Evolutionary conservation across 2,113 vertebrate genomes (phyloP), one percentile per base, ranked within the genome.

Genomic region (Diadophis punctatus): DNA sequence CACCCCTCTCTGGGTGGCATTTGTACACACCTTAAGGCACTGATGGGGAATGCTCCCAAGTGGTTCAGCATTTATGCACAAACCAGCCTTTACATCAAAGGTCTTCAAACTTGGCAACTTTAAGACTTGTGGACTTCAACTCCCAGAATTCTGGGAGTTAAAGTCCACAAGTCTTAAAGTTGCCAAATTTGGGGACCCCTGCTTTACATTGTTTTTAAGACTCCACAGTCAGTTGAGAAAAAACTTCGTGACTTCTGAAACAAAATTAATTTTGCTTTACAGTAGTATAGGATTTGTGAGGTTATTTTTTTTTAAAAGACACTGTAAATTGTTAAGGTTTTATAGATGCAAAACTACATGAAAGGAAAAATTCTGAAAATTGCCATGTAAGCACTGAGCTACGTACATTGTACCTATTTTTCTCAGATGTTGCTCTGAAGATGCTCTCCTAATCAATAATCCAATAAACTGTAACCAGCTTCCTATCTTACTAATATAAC

Each of bases 211-310:
- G 4, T 86, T 55, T 90, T 94, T 49, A 94, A 95, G 34, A 16
- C 34, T 92, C 49, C 93, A 56, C 52, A 91, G 91, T 74, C n/a
- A 93, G 88, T 92, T 90, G 90, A 80, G 92, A 93, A 89, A 68
- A 90, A 94, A 92, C n/a, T 84, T 25, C 48, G 27, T 88, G 80
- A 74, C 52, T 6, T 87, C n/a, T 2, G 51, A 25, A 86, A 92
- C 91, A 92, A 9, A 92, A 92, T 30, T 80, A 48, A 34, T 93
- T 63, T 90, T 52, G 25, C 94, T 74, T 95, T 52, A 46, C 85
- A 93, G 86, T 39, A 95, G 14, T 84, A 46, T 34, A 27, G 3
- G 25, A 80, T 49, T 49, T 27, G 46, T 56, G 22, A 4, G 48
- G 20, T 4, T 46, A 89, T 58, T 56, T 23, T 55, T 18, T 51